phyloP scores from a whole-genome alignment of 2,888 invertebrate genomes.

The Pteria penguin region DNA sequence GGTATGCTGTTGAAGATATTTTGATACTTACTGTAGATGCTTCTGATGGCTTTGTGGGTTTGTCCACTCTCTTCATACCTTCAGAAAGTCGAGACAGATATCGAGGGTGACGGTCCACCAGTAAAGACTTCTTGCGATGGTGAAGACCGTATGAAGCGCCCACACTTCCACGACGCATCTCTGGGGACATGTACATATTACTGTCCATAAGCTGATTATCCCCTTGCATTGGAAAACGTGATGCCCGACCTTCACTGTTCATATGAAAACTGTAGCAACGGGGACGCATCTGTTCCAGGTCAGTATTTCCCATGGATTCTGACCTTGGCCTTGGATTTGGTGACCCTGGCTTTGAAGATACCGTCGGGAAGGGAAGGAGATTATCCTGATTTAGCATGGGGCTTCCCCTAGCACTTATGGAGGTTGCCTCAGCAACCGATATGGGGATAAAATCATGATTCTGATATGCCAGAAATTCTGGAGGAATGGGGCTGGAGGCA shows the following conservation, averaged over 20 bases:
- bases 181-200: slow-evolving; percentile 56
- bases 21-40: background rate
- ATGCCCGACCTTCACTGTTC: slow-evolving; percentile 71
- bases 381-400: slow-evolving; percentile 62
- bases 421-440: slow-evolving; percentile 60
- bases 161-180: slow-evolving; percentile 72
- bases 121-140: slow-evolving; percentile 64
- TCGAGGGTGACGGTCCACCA: slow-evolving; percentile 68
- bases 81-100: slow-evolving; percentile 59
- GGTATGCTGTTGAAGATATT: background rate
- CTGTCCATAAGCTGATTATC: slow-evolving; percentile 41
- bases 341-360: slow-evolving; percentile 38
- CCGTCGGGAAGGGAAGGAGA: slow-evolving; percentile 60
- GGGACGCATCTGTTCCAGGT: slow-evolving; percentile 66
- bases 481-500: slow-evolving; percentile 70
- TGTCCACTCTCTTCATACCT: slow-evolving; percentile 22
- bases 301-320: slow-evolving; percentile 68
- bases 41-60: background rate
- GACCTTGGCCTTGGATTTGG: slow-evolving; percentile 68
- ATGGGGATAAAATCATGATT: slow-evolving; percentile 69
- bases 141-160: slow-evolving; percentile 70
- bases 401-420: slow-evolving; percentile 64
- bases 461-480: slow-evolving; percentile 61
- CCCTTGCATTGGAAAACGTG: slow-evolving; percentile 54
- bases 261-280: slow-evolving; percentile 74